Conservation (phyloP, 2,113 vertebrate species). For the Neolamprologus sp. region DNA sequence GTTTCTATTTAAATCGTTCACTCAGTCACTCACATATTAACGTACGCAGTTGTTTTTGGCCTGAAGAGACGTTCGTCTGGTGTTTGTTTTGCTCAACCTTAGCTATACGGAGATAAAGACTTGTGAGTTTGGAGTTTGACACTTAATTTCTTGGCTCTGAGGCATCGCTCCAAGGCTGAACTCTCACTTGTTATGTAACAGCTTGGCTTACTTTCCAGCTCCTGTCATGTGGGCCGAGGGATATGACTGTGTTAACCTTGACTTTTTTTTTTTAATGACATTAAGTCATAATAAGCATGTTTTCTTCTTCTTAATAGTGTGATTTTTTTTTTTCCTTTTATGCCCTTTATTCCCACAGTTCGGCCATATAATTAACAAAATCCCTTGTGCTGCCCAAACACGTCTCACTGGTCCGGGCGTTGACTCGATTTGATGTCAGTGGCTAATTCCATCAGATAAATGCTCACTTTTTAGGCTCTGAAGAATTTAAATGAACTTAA, state of each 20-base stretch:
- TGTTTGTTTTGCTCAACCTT: not conserved
- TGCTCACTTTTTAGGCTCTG: accelerated
- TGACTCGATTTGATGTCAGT: not conserved
- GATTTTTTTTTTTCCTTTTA: accelerated
- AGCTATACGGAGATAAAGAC: not conserved
- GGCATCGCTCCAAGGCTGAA: not conserved
- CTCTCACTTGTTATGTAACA: slow-evolving; percentile 39
- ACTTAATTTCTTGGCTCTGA: not conserved
- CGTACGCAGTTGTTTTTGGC: not conserved
- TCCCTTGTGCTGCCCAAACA: not conserved
- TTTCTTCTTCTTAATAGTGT: not conserved
- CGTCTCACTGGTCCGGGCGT: not conserved
- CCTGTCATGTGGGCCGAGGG: not conserved
- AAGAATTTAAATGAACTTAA: not conserved
- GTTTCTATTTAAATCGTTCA: not conserved
- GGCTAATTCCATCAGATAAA: not conserved
- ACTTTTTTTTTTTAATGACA: not conserved
- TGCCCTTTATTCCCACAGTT: not conserved
- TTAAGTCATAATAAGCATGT: not conserved
- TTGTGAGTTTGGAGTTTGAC: not conserved
- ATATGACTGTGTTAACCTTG: not conserved
- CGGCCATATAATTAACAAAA: accelerated
- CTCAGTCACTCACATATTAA: not conserved
- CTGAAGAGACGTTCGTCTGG: accelerated
- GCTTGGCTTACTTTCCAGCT: not conserved